Conservation (phyloP, 2,888 invertebrate species). For the Petrolisthes cinctipes region DNA sequence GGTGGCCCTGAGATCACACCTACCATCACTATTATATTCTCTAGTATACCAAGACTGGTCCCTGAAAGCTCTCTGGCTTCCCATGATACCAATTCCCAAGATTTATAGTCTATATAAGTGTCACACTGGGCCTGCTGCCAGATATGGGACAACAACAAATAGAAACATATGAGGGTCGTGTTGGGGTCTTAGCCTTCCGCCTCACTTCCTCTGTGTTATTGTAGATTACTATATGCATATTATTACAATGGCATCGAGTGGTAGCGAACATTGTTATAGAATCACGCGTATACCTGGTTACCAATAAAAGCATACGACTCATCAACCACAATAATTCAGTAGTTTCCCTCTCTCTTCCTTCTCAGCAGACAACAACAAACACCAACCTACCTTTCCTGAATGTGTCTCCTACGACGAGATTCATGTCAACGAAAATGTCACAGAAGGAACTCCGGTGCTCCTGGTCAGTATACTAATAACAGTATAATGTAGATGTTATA, state of each 20-base stretch:
- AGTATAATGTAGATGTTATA: too few species aligned
- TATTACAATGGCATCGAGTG: too few species aligned
- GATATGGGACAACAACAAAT: background rate
- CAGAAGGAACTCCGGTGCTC: slow-evolving; percentile 49
- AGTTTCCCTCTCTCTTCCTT: too few species aligned
- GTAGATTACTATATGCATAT: too few species aligned
- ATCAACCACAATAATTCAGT: too few species aligned
- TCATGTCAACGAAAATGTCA: slow-evolving; percentile 56
- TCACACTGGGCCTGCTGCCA: background rate
- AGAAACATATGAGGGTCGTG: background rate
- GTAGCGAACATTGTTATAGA: too few species aligned
- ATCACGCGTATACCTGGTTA: too few species aligned
- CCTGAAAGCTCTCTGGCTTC: background rate
- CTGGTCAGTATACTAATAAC: background rate
- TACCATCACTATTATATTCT: background rate
- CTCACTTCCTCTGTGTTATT: too few species aligned
- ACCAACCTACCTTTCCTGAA: slow-evolving; percentile 51
- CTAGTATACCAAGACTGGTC: background rate
- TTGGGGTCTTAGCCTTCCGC: background rate
- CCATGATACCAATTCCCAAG: background rate
- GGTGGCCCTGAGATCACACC: too few species aligned
- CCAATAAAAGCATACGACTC: too few species aligned
- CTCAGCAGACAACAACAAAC: slow-evolving; percentile 52
- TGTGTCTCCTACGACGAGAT: slow-evolving; percentile 57
- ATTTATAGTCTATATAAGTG: background rate